Evolutionary conservation across 2,113 vertebrate species (phyloP), one percentile per base, ranked within the genome.

Genomic region (Sinosuthora webbiana): DNA sequence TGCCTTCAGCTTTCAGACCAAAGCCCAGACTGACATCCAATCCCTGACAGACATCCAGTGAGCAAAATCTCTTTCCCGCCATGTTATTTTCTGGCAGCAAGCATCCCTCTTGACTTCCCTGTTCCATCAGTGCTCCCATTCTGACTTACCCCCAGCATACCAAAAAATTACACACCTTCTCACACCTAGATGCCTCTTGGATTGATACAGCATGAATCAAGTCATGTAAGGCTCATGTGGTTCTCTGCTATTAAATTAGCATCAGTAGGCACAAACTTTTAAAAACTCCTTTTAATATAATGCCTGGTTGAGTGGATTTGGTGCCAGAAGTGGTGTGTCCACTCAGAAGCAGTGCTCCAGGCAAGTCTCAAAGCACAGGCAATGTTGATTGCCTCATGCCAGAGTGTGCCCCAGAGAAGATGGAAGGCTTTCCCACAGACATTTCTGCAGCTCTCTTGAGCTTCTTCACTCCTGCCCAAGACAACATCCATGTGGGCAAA

Each of bases 401-500:
- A 56, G 20, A 55, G 1, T 0, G 3, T 11, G 53, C 28, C 53
- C 30, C 47, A 67, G 33, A 50, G 33, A 47, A 76, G 33, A n/a
- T 11, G 27, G 28, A 59, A 79, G 15, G 33, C 8, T 42, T 47
- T 71, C 19, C 73, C 71, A 42, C 0, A 1, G 63, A 8, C 10
- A 2, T 60, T 86, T 64, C 2, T 64, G 71, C 47, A 83, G 37
- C 4, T 75, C 57, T 4, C 2, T 23, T 23, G n/a, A 52, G 39
- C 20, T 37, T 68, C 23, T 45, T 68, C 63, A 52, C 25, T 85
- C 52, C n/a, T 42, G 31, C 24, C 63, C 47, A 73, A 73, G 53
- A 39, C 44, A 60, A 49, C 1, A 2, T 10, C 25, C 0, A 0
- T 7, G 6, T 0, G 4, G 27, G 33, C 30, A 91, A 73, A 76